A percentile compares a stretch with the other conserved stretches of the same genome.
Evolutionary conservation across 2,888 invertebrate species (phyloP).

Genomic region (Phrixothrix hirtus): DNA sequence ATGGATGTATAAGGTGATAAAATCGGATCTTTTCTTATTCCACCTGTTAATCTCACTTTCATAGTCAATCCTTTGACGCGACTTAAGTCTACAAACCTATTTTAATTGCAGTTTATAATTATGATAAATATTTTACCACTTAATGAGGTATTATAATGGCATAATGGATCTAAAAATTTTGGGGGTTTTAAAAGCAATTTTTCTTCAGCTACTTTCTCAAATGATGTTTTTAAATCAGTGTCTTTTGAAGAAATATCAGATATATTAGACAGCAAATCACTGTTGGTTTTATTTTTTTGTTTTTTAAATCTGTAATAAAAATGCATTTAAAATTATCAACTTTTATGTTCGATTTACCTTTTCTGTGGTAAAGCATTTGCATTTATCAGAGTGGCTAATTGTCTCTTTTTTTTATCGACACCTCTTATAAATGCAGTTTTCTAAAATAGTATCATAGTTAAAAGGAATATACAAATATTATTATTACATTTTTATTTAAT

Average conservation of each 20-base stretch:
- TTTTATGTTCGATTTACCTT: background rate
- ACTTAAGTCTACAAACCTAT: slow-evolving; percentile 8
- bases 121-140: slow-evolving; percentile 40
- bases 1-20: slow-evolving; percentile 73
- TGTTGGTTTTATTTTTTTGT: no score
- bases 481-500: no score
- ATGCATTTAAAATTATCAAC: no score
- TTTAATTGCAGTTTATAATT: background rate
- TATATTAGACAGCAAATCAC: no score
- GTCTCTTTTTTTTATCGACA: background rate
- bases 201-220: background rate
- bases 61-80: slow-evolving; percentile 1
- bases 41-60: slow-evolving; percentile 47
- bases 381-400: background rate
- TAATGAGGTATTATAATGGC: slow-evolving; percentile 53
- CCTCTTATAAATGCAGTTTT: no score
- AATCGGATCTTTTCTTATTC: slow-evolving; percentile 54
- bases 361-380: background rate
- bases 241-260: no score
- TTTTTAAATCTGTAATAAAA: no score
- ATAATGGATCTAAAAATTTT: slow-evolving; percentile 45
- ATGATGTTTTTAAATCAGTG: background rate
- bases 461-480: no score
- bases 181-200: background rate
- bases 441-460: no score